phyloP scores from a whole-genome alignment of 2,113 vertebrate species.

The Cavia porcellus region DNA sequence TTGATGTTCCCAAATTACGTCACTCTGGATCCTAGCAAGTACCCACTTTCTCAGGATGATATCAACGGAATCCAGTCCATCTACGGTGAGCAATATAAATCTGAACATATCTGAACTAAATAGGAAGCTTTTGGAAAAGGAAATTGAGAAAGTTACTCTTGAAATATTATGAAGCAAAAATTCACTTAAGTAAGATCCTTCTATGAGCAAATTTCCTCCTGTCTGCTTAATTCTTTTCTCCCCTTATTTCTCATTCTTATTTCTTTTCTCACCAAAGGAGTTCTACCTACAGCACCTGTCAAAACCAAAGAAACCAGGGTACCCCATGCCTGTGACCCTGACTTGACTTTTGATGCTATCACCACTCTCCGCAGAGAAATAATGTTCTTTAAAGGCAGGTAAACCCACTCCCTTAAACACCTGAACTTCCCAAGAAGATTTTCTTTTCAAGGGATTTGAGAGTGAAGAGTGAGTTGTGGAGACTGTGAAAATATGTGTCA shows the following conservation, averaged over 20 bases:
- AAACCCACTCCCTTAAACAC: conserved; percentile 76
- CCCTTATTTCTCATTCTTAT: not conserved
- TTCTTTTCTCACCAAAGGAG: conserved; percentile 81
- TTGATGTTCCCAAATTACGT: conserved; percentile 94
- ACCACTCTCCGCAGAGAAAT: conserved; percentile 91
- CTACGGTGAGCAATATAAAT: conserved; percentile 90
- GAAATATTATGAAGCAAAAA: conserved; percentile 68
- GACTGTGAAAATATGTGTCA: not conserved
- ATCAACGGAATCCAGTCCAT: conserved; percentile 94
- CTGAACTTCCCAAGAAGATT: not conserved
- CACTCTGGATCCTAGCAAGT: conserved; percentile 88
- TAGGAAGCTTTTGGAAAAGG: conserved; percentile 36
- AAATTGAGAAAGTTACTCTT: conserved; percentile 63
- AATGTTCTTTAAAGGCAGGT: conserved; percentile 96
- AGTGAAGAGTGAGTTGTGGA: not conserved
- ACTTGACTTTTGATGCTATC: conserved; percentile 91
- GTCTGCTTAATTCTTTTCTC: conserved; percentile 41
- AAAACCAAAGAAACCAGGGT: conserved; percentile 77
- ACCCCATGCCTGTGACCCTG: conserved; percentile 90
- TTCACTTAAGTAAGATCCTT: conserved; percentile 54
- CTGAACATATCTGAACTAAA: conserved; percentile 14
- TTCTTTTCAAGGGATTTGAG: not conserved
- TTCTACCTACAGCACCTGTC: conserved; percentile 64
- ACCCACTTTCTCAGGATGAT: conserved; percentile 92
- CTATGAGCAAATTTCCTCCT: conserved; percentile 46